phyloP scores from a whole-genome alignment of 1,140 invertebrate species.

The Drosophila yakuba region DNA sequence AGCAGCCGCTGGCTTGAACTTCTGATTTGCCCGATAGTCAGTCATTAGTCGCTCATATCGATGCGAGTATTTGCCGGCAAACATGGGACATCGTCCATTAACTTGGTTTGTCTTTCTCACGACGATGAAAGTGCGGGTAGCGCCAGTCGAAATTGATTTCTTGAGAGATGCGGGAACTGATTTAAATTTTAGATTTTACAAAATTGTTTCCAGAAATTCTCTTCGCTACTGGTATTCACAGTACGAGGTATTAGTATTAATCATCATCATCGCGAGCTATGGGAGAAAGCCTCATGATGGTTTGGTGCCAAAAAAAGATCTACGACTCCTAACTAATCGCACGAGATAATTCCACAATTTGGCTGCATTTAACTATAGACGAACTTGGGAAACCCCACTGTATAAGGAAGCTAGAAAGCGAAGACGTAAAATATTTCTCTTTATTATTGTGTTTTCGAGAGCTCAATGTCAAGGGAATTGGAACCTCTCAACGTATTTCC shows the following conservation, averaged over 20 bases:
- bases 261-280: conserved; percentile 55
- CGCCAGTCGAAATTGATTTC: conserved; percentile 26
- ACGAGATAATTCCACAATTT: conserved; percentile 12
- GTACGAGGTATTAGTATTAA: conserved; percentile 47
- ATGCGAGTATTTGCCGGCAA: conserved; percentile 52
- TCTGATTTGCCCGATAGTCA: conserved; percentile 41
- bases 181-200: conserved; percentile 62
- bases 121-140: conserved; percentile 45
- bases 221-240: conserved; percentile 66
- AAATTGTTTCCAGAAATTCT: conserved; percentile 45
- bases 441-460: conserved; percentile 2
- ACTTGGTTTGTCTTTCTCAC: conserved; percentile 69
- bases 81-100: conserved; percentile 25
- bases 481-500: background rate
- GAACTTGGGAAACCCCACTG: conserved; percentile 15
- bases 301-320: conserved; percentile 22
- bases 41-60: conserved; percentile 38
- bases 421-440: conserved; percentile 6
- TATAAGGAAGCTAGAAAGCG: conserved; percentile 23
- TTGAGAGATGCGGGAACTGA: conserved; percentile 51
- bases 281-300: conserved; percentile 63
- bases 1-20: conserved; percentile 16
- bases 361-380: background rate
- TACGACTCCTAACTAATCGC: conserved; percentile 36
- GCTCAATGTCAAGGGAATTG: background rate